Base-by-base conservation (phyloP, 2,113 vertebrate genomes). In the Butorides virescens region DNA sequence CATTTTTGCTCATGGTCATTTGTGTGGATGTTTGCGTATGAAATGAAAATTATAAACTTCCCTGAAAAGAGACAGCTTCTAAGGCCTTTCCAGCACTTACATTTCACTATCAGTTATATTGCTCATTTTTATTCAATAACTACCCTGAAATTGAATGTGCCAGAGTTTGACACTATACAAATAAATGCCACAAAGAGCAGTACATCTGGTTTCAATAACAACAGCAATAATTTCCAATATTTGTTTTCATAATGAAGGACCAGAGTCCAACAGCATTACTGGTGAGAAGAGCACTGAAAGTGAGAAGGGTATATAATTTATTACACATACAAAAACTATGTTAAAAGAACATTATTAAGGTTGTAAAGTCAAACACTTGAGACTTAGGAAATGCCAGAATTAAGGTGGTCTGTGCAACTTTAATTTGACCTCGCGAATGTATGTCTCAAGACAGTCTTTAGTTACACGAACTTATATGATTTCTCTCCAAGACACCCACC, bases 191-290 rank as follows among this genome's bases (percentile, higher is more conserved):
- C 34, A 68, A 86, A 96, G 88, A 88, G 75, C n/a, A 71, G 79
- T 86, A 92, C 97, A 97, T 95, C 96, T 97, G 95, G 89, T 97
- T 97, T 97, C 80, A 95, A 97, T 97, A 96, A 95, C 75, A 95
- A 95, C 72, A 92, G 91, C 93, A 96, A 93, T 96, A 95, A 97
- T 95, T 96, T 95, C 92, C 87, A 97, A 34, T 97, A 95, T 96
- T 97, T 97, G 88, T 95, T 97, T 97, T 97, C 65, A 82, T 92
- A 96, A 90, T 0, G 34, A 92, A 95, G 93, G 68, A 95, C 67
- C 22, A 46, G 74, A 90, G 27, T 70, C 94, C 72, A 95, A 80
- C 59, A 86, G 79, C 78, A 88, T 91, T 95, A 90, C 72, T 93
- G 72, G 75, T 86, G 85, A 95, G 97, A 94, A 68, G 87, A 94